phyloP scores from a whole-genome alignment of 2,888 invertebrate genomes.

The Eucriotettix oculatus region DNA sequence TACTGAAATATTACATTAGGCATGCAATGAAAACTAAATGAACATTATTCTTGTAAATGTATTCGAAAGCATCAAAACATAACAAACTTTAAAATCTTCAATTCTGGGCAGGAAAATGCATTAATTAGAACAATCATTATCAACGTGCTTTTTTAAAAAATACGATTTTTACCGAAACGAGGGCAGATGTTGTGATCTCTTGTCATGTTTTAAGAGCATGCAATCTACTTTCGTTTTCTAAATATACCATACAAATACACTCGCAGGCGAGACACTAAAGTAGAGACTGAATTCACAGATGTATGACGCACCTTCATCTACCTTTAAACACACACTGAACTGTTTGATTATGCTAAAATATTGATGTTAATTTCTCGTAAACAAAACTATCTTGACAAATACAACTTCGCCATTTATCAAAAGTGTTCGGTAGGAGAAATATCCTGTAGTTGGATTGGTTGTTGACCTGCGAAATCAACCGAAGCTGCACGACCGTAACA shows the following conservation, averaged over 20 bases:
- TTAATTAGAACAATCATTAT: no score
- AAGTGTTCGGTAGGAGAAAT: conserved; percentile 1
- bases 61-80: no score
- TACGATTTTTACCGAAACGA: no score
- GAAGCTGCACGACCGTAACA: not conserved
- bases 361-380: conserved; percentile 31
- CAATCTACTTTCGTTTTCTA: conserved; percentile 4
- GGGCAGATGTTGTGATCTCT: no score
- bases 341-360: conserved; percentile 2
- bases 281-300: conserved; percentile 12
- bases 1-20: no score
- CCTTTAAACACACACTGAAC: conserved; percentile 28
- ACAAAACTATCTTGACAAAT: conserved; percentile 51
- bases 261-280: not conserved
- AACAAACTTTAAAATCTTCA: no score
- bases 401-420: conserved; percentile 40
- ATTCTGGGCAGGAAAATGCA: no score
- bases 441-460: not conserved
- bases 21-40: no score
- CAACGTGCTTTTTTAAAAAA: no score
- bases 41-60: no score
- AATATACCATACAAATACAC: not conserved
- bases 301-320: conserved; percentile 43
- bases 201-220: not conserved
- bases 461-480: not conserved